A percentile compares a stretch with the other conserved stretches of the same genome.
Conservation (phyloP, 37 sponge, comb jelly and placozoan species). For the Halisarca cf. caerulea region DNA sequence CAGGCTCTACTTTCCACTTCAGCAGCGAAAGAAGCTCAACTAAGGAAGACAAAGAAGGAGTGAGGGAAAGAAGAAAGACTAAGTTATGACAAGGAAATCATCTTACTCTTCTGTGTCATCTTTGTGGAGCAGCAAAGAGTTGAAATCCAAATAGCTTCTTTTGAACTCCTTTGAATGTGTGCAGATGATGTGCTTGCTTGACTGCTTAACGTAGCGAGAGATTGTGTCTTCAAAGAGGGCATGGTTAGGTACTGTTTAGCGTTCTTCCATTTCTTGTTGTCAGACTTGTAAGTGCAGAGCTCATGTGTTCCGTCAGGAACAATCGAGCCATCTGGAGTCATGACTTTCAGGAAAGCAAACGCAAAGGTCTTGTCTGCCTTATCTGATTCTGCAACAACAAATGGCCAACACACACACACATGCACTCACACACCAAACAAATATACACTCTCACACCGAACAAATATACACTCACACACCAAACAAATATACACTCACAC, state of each 20-base stretch:
- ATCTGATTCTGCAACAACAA: conserved; percentile 58
- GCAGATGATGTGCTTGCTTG: neutral
- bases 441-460: too few relatives aligned
- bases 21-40: conserved; percentile 69
- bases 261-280: conserved; percentile 27
- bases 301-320: conserved; percentile 69
- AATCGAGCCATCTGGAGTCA: conserved; percentile 70
- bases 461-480: too few relatives aligned
- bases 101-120: conserved; percentile 72
- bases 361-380: conserved; percentile 76
- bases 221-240: conserved; percentile 24
- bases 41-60: neutral
- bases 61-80: neutral
- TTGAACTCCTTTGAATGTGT: conserved; percentile 35
- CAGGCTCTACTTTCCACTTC: conserved; percentile 58
- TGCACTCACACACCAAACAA: too few relatives aligned
- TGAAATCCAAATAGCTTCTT: conserved; percentile 50
- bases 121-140: conserved; percentile 78
- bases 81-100: neutral
- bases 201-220: neutral
- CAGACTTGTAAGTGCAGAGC: conserved; percentile 66
- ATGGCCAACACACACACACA: too few relatives aligned
- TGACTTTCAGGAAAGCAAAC: conserved; percentile 74
- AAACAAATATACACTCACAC: too few relatives aligned
- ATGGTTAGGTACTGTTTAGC: neutral